phyloP scores from a whole-genome alignment of 2,888 invertebrate genomes.

The Bibio marci region DNA sequence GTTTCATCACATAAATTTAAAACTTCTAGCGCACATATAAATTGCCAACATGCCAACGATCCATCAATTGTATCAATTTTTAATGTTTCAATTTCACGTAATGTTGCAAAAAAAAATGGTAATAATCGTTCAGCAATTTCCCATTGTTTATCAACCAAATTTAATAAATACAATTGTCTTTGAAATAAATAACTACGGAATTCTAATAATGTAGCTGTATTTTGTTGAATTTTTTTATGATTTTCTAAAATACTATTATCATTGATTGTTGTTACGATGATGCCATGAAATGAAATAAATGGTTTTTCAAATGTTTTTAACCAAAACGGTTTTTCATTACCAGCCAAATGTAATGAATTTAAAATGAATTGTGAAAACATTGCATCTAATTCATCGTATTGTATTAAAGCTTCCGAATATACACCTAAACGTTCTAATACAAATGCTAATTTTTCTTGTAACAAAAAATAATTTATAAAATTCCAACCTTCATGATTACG shows the following conservation, averaged over 20 bases:
- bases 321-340: conserved; percentile 77
- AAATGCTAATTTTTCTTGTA: conserved; percentile 90
- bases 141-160: conserved; percentile 56
- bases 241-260: conserved; percentile 24
- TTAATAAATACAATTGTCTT: conserved; percentile 74
- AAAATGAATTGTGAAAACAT: conserved; percentile 91
- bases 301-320: conserved; percentile 62
- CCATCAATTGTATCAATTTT: conserved; percentile 67
- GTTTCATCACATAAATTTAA: conserved; percentile 61
- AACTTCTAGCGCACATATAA: conserved; percentile 79
- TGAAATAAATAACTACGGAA: conserved; percentile 87
- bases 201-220: conserved; percentile 57
- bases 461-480: conserved; percentile 84
- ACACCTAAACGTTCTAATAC: conserved; percentile 87
- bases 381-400: conserved; percentile 94
- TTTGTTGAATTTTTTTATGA: conserved; percentile 20
- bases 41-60: conserved; percentile 82
- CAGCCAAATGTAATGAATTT: conserved; percentile 49
- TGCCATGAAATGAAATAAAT: conserved; percentile 69
- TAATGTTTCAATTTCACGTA: conserved; percentile 66
- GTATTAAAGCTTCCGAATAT: conserved; percentile 85
- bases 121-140: conserved; percentile 80
- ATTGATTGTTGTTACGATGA: conserved; percentile 38
- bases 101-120: conserved; percentile 76
- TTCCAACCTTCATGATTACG: conserved; percentile 85